These are phyloP conservation scores for Theonella swinhoei DNA, from an alignment of 37 sponge, comb jelly and placozoan genomes.

Conservation along the genomic window DNA sequence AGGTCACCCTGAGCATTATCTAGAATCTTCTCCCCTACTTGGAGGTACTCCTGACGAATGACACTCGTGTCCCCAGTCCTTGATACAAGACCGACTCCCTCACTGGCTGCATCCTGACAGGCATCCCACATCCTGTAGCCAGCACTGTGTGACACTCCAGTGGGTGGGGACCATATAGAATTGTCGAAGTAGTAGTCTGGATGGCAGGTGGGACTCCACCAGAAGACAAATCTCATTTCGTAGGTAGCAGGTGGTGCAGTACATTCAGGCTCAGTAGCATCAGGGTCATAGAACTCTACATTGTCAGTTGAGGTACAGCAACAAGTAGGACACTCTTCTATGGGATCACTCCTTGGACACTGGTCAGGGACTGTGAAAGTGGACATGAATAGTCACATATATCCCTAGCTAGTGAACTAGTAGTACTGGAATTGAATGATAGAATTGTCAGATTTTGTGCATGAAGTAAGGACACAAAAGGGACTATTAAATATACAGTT, in stretches of 20 bases:
- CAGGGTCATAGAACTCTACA: slow-evolving; percentile 33
- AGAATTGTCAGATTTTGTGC: no score
- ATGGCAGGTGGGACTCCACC: slow-evolving; percentile 31
- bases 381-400: no score
- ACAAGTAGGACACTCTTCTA: slow-evolving; percentile 25
- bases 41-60: slow-evolving; percentile 28
- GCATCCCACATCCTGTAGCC: slow-evolving; percentile 49
- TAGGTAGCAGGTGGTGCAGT: not conserved
- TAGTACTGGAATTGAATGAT: no score
- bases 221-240: slow-evolving; percentile 23
- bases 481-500: no score
- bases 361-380: no score
- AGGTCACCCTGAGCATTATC: not conserved
- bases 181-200: slow-evolving; percentile 21
- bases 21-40: slow-evolving; percentile 1
- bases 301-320: slow-evolving; percentile 25
- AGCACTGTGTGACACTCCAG: slow-evolving; percentile 52
- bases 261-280: not conserved
- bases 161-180: slow-evolving; percentile 54
- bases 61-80: slow-evolving; percentile 4
- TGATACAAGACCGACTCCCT: slow-evolving; percentile 42
- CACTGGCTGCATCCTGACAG: slow-evolving; percentile 30
- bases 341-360: no score
- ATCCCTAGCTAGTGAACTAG: no score
- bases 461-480: no score